A percentile compares a stretch with the other conserved stretches of the same genome.
Conservation (phyloP, 2,888 invertebrate genomes). For the Himalopsyche tibetana region DNA sequence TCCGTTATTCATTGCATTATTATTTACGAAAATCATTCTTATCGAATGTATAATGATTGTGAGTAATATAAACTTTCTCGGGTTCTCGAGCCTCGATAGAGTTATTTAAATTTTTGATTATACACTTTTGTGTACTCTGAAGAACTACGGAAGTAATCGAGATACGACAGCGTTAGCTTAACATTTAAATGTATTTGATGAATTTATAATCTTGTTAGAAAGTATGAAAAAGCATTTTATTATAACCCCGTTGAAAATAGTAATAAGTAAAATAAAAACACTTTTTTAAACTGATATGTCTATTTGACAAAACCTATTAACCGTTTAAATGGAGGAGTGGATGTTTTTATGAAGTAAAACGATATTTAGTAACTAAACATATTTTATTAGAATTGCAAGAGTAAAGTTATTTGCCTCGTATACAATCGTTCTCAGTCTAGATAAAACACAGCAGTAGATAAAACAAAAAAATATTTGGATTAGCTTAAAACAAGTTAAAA, state of each 20-base stretch:
- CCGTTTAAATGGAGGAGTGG: too few species aligned
- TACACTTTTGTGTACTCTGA: too few species aligned
- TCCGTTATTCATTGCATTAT: background rate
- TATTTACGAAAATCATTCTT: background rate
- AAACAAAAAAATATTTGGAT: slow-evolving; percentile 61
- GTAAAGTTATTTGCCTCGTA: slow-evolving; percentile 64
- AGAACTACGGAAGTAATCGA: too few species aligned
- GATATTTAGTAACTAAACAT: slow-evolving; percentile 61
- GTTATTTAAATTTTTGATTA: too few species aligned
- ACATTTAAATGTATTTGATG: too few species aligned
- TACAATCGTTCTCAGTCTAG: slow-evolving; percentile 64
- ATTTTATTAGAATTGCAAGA: slow-evolving; percentile 56
- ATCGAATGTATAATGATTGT: background rate
- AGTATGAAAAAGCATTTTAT: too few species aligned
- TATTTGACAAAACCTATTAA: too few species aligned
- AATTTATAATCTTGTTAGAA: too few species aligned
- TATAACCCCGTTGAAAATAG: too few species aligned
- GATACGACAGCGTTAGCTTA: too few species aligned
- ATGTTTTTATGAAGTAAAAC: background rate
- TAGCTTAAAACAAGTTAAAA: slow-evolving; percentile 64
- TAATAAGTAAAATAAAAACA: too few species aligned
- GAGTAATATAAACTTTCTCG: background rate
- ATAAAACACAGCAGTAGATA: slow-evolving; percentile 57
- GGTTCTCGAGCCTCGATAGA: background rate
- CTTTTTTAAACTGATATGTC: too few species aligned